These are phyloP conservation scores for Cotesia chilonis DNA, from an alignment of 1,140 invertebrate genomes.

Conservation along the genomic window DNA sequence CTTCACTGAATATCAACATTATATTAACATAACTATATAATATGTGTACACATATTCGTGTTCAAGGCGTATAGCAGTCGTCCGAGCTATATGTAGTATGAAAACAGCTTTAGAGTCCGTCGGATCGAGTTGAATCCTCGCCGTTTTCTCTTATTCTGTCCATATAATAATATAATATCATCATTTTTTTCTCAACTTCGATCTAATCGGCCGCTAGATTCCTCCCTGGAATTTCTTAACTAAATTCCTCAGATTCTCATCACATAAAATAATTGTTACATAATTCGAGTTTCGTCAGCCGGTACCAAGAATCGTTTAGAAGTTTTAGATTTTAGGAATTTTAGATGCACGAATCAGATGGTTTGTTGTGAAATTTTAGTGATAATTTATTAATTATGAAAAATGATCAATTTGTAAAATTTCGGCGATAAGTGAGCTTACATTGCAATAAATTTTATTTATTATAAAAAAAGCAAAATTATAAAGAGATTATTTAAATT, in stretches of 20 bases:
- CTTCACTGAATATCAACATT: conserved; percentile 29
- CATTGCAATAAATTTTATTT: too few species aligned
- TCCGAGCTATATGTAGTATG: not conserved
- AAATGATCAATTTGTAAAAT: too few species aligned
- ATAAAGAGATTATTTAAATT: too few species aligned
- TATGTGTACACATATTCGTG: conserved; percentile 46
- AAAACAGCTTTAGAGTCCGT: conserved; percentile 38
- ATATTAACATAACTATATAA: conserved; percentile 22
- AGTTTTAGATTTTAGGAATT: too few species aligned
- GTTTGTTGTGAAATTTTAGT: too few species aligned
- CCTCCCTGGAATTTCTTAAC: conserved; percentile 38
- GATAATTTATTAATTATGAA: too few species aligned
- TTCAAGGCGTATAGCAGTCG: conserved; percentile 43
- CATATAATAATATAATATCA: not conserved
- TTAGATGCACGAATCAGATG: too few species aligned
- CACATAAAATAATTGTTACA: conserved; percentile 25
- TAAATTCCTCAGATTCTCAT: conserved; percentile 41
- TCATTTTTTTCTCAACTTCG: not conserved
- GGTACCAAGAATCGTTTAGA: too few species aligned
- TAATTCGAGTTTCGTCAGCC: not conserved
- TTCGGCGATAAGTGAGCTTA: too few species aligned
- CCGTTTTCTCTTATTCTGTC: not conserved
- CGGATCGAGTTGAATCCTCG: conserved; percentile 39
- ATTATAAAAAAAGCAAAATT: too few species aligned
- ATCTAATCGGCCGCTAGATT: conserved; percentile 15